Evolutionary conservation across 1,140 invertebrate genomes (phyloP).

Genomic region (Limonius californicus): DNA sequence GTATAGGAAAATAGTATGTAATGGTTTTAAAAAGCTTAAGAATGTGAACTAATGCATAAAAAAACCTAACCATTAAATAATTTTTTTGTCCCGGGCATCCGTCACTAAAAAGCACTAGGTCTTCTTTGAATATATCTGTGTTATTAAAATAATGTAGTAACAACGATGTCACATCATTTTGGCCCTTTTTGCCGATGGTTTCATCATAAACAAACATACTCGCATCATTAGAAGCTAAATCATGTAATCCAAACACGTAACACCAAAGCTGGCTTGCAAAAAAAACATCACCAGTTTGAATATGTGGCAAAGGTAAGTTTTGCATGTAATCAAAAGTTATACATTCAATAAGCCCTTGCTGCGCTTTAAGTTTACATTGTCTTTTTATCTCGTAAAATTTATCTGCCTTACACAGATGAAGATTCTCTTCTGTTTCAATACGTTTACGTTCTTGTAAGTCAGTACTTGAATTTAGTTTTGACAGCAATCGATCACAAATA

Average conservation of each 20-base stretch:
- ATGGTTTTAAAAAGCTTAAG: neutral
- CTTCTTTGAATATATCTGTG: neutral
- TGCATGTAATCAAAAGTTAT: neutral
- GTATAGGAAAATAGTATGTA: neutral
- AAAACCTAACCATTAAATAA: constrained; percentile 2
- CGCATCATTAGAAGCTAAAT: neutral
- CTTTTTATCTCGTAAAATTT: neutral
- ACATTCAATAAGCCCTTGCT: neutral
- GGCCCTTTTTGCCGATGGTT: neutral
- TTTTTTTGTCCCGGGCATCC: constrained; percentile 4
- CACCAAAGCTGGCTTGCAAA: constrained; percentile 11
- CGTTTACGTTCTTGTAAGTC: neutral
- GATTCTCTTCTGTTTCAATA: neutral
- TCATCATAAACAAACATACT: constrained; percentile 16
- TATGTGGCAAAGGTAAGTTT: neutral
- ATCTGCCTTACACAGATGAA: neutral
- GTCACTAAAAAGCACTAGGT: constrained; percentile 9
- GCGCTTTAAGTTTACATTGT: neutral
- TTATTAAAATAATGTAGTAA: neutral
- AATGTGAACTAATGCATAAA: constrained; percentile 6
- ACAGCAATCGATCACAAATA: neutral
- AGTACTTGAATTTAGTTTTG: neutral
- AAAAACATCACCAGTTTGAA: neutral
- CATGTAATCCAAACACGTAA: constrained; percentile 10
- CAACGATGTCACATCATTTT: constrained; percentile 15